A percentile compares a stretch with the other conserved stretches of the same genome.
Conservation (phyloP, 2,113 vertebrate species). For the Kobus ellipsiprymnus region DNA sequence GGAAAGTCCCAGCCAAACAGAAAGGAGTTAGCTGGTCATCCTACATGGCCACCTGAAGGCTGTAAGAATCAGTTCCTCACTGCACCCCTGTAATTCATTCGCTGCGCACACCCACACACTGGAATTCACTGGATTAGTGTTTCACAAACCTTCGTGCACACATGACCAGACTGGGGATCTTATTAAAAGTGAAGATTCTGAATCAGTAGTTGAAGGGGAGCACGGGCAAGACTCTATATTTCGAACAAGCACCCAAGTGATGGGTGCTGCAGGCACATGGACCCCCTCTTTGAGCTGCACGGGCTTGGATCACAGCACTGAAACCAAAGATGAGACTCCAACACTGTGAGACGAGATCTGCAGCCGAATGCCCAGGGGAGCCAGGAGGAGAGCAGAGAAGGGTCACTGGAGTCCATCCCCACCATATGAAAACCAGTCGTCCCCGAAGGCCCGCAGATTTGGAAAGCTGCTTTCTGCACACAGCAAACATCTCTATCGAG, state of each 20-base stretch:
- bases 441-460: not conserved
- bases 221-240: not conserved
- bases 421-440: not conserved
- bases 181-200: not conserved
- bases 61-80: not conserved
- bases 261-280: not conserved
- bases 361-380: not conserved
- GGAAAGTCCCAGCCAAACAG: not conserved
- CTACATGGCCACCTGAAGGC: not conserved
- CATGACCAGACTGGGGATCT: not conserved
- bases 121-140: not conserved
- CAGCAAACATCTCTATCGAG: not conserved
- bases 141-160: not conserved
- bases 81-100: not conserved
- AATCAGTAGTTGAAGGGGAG: not conserved
- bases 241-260: not conserved
- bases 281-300: not conserved
- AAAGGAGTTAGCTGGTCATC: not conserved
- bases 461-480: not conserved
- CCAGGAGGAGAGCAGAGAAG: not conserved
- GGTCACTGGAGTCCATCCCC: not conserved
- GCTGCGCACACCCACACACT: too few species aligned
- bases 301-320: not conserved
- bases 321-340: not conserved
- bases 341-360: not conserved